Percentiles rank a stretch among this genome's conserved stretches.
Conservation (phyloP, 1,140 invertebrate genomes). For the Drosophila nannoptera region DNA sequence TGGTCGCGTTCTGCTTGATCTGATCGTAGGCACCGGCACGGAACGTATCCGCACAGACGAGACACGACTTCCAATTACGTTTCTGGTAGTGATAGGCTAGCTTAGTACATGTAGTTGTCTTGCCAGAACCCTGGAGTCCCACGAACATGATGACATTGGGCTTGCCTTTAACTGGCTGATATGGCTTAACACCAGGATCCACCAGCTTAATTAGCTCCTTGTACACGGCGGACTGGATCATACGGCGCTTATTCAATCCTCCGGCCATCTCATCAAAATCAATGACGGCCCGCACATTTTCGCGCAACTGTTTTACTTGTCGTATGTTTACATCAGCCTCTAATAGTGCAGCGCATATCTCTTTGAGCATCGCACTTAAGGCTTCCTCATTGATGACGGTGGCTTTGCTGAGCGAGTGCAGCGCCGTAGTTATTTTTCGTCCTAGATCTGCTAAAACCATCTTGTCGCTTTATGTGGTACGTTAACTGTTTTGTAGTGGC, state of each 20-base stretch:
- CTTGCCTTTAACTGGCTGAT: slow-evolving; percentile 96
- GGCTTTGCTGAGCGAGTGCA: slow-evolving; percentile 98
- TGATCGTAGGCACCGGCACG: slow-evolving; percentile 99
- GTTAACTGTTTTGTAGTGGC: slow-evolving; percentile 44
- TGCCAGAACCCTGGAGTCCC: slow-evolving; percentile 97
- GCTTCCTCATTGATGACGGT: slow-evolving; percentile 99
- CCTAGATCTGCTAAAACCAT: slow-evolving; percentile 99
- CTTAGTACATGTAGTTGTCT: slow-evolving; percentile 99
- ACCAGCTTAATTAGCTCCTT: slow-evolving; percentile 99
- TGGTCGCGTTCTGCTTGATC: slow-evolving; percentile 99
- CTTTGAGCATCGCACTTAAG: slow-evolving; percentile 99
- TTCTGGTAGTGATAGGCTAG: slow-evolving; percentile 99
- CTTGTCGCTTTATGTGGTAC: slow-evolving; percentile 76
- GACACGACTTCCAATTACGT: slow-evolving; percentile 99
- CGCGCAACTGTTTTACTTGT: slow-evolving; percentile 96
- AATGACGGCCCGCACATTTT: slow-evolving; percentile 98
- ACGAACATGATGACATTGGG: slow-evolving; percentile 99
- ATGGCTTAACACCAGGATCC: slow-evolving; percentile 98
- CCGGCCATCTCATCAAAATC: slow-evolving; percentile 99
- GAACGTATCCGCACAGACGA: slow-evolving; percentile 99
- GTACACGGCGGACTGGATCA: slow-evolving; percentile 99
- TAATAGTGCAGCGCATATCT: slow-evolving; percentile 97
- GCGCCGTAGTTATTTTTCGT: slow-evolving; percentile 98
- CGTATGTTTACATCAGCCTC: slow-evolving; percentile 99
- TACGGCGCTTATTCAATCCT: slow-evolving; percentile 97